Percentiles rank a stretch among this genome's conserved stretches.
Conservation (phyloP, 2,113 vertebrate genomes). For the Chaenocephalus aceratus region DNA sequence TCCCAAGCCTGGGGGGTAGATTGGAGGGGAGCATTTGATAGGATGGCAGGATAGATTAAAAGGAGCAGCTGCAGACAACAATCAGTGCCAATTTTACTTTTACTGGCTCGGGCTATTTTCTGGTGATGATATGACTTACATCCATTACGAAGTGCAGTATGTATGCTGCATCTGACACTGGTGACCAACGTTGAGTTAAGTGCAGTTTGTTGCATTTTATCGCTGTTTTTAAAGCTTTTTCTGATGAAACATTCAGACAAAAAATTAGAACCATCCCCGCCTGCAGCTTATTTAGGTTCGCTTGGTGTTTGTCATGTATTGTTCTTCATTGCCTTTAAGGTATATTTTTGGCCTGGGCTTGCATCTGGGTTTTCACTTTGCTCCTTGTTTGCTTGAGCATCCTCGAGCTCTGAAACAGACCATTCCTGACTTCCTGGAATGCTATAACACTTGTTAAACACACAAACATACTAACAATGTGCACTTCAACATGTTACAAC, state of each 20-base stretch:
- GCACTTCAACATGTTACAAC: conserved; percentile 26
- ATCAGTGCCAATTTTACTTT: conserved; percentile 37
- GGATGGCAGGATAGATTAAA: conserved; percentile 31
- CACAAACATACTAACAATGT: conserved; percentile 62
- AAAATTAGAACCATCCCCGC: background rate
- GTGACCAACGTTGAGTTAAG: background rate
- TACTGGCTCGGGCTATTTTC: conserved; percentile 17
- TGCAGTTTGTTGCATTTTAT: too few relatives aligned
- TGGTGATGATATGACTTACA: conserved; percentile 11
- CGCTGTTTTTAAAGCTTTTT: background rate
- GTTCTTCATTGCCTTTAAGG: conserved; percentile 65
- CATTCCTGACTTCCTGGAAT: conserved; percentile 77
- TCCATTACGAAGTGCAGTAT: conserved; percentile 14
- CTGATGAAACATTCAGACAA: background rate
- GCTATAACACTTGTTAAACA: conserved; percentile 58
- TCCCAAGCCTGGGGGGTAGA: conserved; percentile 12
- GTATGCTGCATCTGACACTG: background rate
- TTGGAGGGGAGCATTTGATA: conserved; percentile 24
- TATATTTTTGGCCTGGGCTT: conserved; percentile 73
- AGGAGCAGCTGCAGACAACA: conserved; percentile 40
- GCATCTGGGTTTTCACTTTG: conserved; percentile 67
- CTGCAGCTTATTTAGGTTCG: conserved; percentile 59
- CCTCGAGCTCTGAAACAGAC: conserved; percentile 57
- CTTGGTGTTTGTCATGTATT: conserved; percentile 65
- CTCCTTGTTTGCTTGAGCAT: conserved; percentile 61